Percentiles rank a stretch among this genome's conserved stretches.
phyloP scores from a whole-genome alignment of 2,113 vertebrate species.

The Sorex fumeus region DNA sequence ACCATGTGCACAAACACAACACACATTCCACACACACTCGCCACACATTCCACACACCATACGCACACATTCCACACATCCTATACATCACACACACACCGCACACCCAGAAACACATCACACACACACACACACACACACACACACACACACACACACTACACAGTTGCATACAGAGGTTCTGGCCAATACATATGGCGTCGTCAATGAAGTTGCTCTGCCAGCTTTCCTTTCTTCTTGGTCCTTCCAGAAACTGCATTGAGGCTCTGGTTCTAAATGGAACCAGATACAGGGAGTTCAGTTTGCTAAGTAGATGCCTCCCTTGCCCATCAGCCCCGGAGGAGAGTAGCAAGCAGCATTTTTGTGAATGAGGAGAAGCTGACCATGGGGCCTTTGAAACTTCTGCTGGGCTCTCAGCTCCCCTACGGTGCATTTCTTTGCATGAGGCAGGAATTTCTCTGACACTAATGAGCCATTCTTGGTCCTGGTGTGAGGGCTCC shows the following conservation, averaged over 20 bases:
- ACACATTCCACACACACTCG: too few species aligned
- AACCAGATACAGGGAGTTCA: not conserved
- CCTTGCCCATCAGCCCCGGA: not conserved
- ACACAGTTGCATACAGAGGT: too few species aligned
- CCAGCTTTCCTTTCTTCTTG: not conserved
- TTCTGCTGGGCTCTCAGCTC: constrained; percentile 64
- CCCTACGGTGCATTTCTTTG: constrained; percentile 38
- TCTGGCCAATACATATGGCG: not conserved
- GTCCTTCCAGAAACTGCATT: not conserved
- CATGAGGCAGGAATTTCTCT: constrained; percentile 56
- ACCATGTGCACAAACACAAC: too few species aligned
- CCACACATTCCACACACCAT: not conserved
- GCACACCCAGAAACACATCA: too few species aligned
- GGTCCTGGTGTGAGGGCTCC: constrained; percentile 53
- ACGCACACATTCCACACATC: not conserved
- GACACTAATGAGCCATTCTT: constrained; percentile 72
- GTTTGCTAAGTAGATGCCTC: not conserved
- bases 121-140: too few species aligned
- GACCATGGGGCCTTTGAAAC: constrained; percentile 46
- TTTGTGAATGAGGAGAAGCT: constrained; percentile 74
- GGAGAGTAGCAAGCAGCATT: constrained; percentile 30
- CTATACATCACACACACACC: too few species aligned
- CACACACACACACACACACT: too few species aligned
- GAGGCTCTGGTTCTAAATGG: not conserved
- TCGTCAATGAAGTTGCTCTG: not conserved